phyloP scores from a whole-genome alignment of 2,797 vertebrate species.

The Oreochromis grahami region DNA sequence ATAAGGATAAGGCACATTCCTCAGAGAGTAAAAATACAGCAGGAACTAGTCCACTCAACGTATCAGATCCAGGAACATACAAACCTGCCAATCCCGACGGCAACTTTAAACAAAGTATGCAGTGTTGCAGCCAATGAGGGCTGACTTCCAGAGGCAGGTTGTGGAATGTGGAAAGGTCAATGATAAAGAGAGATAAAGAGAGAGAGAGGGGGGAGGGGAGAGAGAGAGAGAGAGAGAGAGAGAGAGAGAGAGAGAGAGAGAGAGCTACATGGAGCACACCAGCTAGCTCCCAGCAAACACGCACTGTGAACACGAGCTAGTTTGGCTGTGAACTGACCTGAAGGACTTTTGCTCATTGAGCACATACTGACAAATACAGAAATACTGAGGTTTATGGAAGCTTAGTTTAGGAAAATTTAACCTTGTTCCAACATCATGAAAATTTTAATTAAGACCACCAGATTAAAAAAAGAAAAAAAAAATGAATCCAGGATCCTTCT shows the following conservation, averaged over 20 bases:
- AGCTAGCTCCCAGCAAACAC: not conserved
- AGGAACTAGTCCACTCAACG: slow-evolving; percentile 24
- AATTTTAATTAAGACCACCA: not conserved
- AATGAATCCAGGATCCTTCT: not conserved
- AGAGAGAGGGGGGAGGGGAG: not conserved
- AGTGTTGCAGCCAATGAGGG: slow-evolving; percentile 58
- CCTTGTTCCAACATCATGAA: not conserved
- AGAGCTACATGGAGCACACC: not conserved
- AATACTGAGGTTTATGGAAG: fast-evolving
- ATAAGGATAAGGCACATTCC: slow-evolving; percentile 27
- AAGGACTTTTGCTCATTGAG: not conserved
- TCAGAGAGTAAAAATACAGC: slow-evolving; percentile 28
- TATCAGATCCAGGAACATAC: slow-evolving; percentile 23
- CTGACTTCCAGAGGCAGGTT: slow-evolving; percentile 49
- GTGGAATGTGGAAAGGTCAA: slow-evolving; percentile 72
- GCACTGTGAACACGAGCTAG: not conserved
- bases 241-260: slow-evolving; percentile 11
- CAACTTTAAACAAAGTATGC: slow-evolving; percentile 67
- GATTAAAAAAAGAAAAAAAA: not conserved
- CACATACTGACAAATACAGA: not conserved
- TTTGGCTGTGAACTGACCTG: not conserved
- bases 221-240: not conserved
- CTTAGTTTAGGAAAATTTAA: not conserved
- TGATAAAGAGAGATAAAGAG: slow-evolving; percentile 46
- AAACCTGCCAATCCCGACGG: slow-evolving; percentile 46